Base-by-base conservation (phyloP, 2,113 vertebrate species). In the Bolborhynchus lineola region DNA sequence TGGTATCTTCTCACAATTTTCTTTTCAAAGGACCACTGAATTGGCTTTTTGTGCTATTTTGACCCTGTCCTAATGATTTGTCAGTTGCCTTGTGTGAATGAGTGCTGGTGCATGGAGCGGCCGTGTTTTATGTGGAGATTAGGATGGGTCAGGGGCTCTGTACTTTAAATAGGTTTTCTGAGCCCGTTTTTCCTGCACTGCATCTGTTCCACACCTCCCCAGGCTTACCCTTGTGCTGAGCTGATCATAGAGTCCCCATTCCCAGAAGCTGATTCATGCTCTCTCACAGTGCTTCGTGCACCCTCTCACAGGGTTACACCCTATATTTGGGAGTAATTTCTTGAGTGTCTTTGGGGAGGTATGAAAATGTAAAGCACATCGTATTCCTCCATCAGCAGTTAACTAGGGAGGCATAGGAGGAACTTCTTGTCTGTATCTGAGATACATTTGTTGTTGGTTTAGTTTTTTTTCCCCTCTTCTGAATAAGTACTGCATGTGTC, bases 401-500 rank as follows among this genome's bases (percentile, higher is more conserved):
- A 86, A 59, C 13, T 14, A n/a, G 42, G 35, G 33, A 92, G 26
- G 39, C 37, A 60, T 33, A 60, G 87, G 93, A 78, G 71, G 46
- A 71, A 16, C 25, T 88, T 46, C 35, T 90, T 76, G 35, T 77
- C 67, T 75, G n/a, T 69, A 26, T 97, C 59, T 82, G 50, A 86
- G 69, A 83, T 88, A 74, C 7, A 41, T 81, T 93, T 86, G 46
- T 72, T 85, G 29, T 85, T 89, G 37, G 39, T 91, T 91, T 23
- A 4, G 11, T 10, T 44, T 53, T 70, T 85, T 64, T 81, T 59
- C 10, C 2, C 25, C 14, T 14, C 18, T 70, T 95, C 55, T 91
- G 88, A 96, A 91, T 93, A 78, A 95, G 86, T 91, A 71, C 92
- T 95, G 55, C 88, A 13, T 86, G 92, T 97, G 64, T 91, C 94